Percentiles rank a stretch among this genome's conserved stretches.
These are phyloP conservation scores for Koerneria pararmatus DNA, from an alignment of 2,888 invertebrate species.

Conservation along the genomic window DNA sequence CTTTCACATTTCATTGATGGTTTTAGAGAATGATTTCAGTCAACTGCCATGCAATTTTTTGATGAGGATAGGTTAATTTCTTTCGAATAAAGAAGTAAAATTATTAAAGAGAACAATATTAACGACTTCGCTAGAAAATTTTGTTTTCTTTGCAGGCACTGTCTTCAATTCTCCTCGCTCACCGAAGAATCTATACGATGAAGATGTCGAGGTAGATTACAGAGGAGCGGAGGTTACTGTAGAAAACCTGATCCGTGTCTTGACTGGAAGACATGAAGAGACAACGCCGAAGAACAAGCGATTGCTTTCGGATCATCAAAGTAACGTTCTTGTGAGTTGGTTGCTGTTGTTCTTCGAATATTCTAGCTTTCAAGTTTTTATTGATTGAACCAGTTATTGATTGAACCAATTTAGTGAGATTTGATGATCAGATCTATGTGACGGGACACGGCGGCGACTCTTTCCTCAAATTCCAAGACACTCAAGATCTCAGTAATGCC, in stretches of 20 bases:
- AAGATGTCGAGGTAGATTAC: slow-evolving; percentile 82
- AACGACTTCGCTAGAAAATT: too few species aligned
- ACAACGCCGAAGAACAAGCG: slow-evolving; percentile 92
- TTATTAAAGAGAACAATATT: too few species aligned
- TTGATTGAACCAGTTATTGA: too few species aligned
- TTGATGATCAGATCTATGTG: slow-evolving; percentile 47
- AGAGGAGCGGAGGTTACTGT: slow-evolving; percentile 72
- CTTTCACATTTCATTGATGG: too few species aligned
- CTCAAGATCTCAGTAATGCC: slow-evolving; percentile 95
- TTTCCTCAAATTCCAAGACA: slow-evolving; percentile 97
- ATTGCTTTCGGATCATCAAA: slow-evolving; percentile 87
- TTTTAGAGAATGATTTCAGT: too few species aligned
- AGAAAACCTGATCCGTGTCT: slow-evolving; percentile 90
- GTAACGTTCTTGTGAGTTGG: slow-evolving; percentile 74
- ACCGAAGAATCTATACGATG: slow-evolving; percentile 96
- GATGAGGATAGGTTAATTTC: too few species aligned
- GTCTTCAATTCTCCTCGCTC: slow-evolving; percentile 97
- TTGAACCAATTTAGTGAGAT: too few species aligned
- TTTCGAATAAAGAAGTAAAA: too few species aligned
- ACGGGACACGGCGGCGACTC: slow-evolving; percentile 90
- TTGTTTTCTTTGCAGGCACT: slow-evolving; percentile 68
- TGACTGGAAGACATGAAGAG: slow-evolving; percentile 86
- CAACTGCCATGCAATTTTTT: too few species aligned
- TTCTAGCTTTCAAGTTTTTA: too few species aligned
- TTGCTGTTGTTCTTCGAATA: background rate